A percentile compares a stretch with the other conserved stretches of the same genome.
phyloP scores from a whole-genome alignment of 2,113 vertebrate species.

The Gobio gobio region DNA sequence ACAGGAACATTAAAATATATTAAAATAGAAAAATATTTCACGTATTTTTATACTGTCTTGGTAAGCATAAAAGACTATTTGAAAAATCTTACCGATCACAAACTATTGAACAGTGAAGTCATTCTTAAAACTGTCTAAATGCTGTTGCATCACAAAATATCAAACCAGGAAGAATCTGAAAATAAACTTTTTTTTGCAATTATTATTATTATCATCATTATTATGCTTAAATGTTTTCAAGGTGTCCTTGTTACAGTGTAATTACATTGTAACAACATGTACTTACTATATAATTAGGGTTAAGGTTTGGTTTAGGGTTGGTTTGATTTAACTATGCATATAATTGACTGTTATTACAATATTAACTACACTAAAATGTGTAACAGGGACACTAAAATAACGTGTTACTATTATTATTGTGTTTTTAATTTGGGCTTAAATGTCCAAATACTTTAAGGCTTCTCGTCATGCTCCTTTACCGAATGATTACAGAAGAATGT shows the following conservation, averaged over 20 bases:
- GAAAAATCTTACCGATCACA: not conserved
- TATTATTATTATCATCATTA: not conserved
- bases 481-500: conserved; percentile 47
- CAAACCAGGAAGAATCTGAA: not conserved
- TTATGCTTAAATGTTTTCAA: too few species aligned
- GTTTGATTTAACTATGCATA: too few species aligned
- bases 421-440: not conserved
- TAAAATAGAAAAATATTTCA: not conserved
- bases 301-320: too few species aligned
- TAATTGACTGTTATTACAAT: too few species aligned
- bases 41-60: not conserved
- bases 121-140: not conserved
- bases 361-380: too few species aligned
- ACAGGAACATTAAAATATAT: not conserved
- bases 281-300: too few species aligned
- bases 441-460: not conserved
- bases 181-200: not conserved
- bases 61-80: not conserved
- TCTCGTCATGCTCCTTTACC: not conserved
- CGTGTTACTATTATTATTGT: not conserved
- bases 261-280: too few species aligned
- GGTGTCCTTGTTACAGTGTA: too few species aligned
- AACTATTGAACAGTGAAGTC: not conserved
- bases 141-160: not conserved
- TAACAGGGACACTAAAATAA: not conserved